A percentile compares a stretch with the other conserved stretches of the same genome.
These are phyloP conservation scores for Geophilus truncorum DNA, from an alignment of 2,888 invertebrate species.

Conservation along the genomic window DNA sequence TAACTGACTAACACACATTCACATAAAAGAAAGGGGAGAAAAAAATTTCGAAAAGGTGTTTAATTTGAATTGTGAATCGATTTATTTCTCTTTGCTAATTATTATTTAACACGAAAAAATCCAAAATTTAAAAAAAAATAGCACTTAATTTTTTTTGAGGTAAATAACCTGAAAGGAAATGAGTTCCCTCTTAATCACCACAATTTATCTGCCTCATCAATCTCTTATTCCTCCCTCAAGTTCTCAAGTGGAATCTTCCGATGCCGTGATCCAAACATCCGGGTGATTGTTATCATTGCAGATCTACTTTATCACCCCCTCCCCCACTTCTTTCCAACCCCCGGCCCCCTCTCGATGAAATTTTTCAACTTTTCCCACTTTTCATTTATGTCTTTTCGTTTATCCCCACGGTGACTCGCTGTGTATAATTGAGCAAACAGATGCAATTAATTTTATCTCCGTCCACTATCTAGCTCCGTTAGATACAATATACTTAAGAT, in stretches of 20 bases:
- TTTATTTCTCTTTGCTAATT: not conserved
- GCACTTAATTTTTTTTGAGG: not conserved
- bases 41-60: not conserved
- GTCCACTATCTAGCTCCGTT: not conserved
- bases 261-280: constrained; percentile 29
- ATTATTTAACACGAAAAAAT: not conserved
- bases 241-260: constrained; percentile 25
- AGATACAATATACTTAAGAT: not conserved
- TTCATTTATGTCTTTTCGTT: not conserved
- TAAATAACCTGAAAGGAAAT: constrained; percentile 16
- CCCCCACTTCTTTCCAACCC: not conserved
- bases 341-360: not conserved
- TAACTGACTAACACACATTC: constrained; percentile 8
- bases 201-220: constrained; percentile 23
- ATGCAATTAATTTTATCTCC: constrained; percentile 5
- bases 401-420: not conserved
- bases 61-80: constrained; percentile 1
- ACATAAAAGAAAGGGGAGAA: not conserved
- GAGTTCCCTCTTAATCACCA: constrained; percentile 5
- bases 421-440: not conserved
- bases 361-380: not conserved
- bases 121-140: not conserved
- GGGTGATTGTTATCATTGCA: constrained; percentile 25
- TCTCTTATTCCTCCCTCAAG: constrained; percentile 16
- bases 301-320: not conserved